Base-by-base conservation (phyloP, 2,113 vertebrate genomes). In the Seriola aureovittata region DNA sequence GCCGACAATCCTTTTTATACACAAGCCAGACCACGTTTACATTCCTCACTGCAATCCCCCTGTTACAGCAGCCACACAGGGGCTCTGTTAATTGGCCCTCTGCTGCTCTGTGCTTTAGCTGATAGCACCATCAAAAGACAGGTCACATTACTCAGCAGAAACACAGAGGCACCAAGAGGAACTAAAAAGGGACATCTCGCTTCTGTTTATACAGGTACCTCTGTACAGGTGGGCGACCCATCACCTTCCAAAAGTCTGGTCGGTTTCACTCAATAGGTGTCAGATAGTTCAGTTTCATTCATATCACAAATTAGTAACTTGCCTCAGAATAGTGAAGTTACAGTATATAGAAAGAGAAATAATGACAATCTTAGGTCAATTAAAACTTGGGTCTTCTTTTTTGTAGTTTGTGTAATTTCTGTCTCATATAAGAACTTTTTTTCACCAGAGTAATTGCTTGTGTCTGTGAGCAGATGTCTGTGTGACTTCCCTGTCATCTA, bases 81-180 rank as follows among this genome's bases (percentile, higher is more conserved):
- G 70, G 54, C 72, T 58, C 69, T 21, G 7, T 79, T 90, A 88
- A 88, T 81, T 88, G 68, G 88, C 77, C 12, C 73, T 85, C 76
- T 6, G 64, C 79, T 76, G 80, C 73, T 71, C 48, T 50, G 42
- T 68, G 79, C 46, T 44, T 12, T 16, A 48, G 63, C 25, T 80
- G 66, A 84, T 70, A 68, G 55, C 60, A 10, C 14, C 73, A 60
- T 70, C 60, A 75, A 63, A 68, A 60, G 32, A 46, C 21, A 8
- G 12, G 9, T n/a, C 72, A 6, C 69, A 50, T 63, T 54, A 67
- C 63, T 81, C 40, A 84, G 67, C 75, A 78, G 34, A 60, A 73
- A 66, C 11, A 32, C 23, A 62, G 21, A 38, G 14, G 9, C 16
- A 23, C 40, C 8, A 52, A 23, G 46, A 48, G 8, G 46, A 6